Evolutionary conservation across 2,797 vertebrate genomes (phyloP).

Genomic region (Rhabdomys pumilio): DNA sequence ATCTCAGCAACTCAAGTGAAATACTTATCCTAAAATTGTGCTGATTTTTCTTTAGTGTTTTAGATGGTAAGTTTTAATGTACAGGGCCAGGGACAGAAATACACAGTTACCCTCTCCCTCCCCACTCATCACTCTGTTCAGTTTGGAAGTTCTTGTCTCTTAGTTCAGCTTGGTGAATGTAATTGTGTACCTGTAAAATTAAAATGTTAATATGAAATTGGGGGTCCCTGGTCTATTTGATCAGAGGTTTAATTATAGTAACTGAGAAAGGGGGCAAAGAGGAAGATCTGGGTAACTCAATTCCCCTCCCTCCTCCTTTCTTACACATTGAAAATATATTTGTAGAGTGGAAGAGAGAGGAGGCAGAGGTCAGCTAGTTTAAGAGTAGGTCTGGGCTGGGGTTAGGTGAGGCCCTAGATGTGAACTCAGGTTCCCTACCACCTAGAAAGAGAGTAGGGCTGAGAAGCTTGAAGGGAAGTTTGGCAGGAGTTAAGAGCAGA

Average conservation of each 20-base stretch:
- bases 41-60: slow-evolving; percentile 42
- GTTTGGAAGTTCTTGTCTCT: neutral
- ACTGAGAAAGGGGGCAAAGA: slow-evolving; percentile 23
- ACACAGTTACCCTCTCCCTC: neutral
- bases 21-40: slow-evolving; percentile 25
- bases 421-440: too few relatives aligned
- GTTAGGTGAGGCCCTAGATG: neutral
- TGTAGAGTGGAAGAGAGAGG: slow-evolving; percentile 3
- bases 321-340: slow-evolving; percentile 11
- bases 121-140: neutral
- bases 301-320: neutral
- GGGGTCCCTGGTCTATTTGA: neutral
- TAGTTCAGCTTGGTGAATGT: slow-evolving; percentile 26
- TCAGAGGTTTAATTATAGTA: slow-evolving; percentile 51
- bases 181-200: slow-evolving; percentile 41
- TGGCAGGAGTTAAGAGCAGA: slow-evolving; percentile 24
- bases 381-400: neutral
- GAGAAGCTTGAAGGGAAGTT: neutral
- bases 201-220: slow-evolving; percentile 33
- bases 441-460: neutral
- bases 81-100: neutral
- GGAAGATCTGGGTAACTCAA: neutral
- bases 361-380: neutral
- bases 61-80: neutral
- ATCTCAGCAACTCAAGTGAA: slow-evolving; percentile 40